A percentile compares a stretch with the other conserved stretches of the same genome.
Evolutionary conservation across 2,113 vertebrate species (phyloP).

Genomic region (Zosterops lateralis): DNA sequence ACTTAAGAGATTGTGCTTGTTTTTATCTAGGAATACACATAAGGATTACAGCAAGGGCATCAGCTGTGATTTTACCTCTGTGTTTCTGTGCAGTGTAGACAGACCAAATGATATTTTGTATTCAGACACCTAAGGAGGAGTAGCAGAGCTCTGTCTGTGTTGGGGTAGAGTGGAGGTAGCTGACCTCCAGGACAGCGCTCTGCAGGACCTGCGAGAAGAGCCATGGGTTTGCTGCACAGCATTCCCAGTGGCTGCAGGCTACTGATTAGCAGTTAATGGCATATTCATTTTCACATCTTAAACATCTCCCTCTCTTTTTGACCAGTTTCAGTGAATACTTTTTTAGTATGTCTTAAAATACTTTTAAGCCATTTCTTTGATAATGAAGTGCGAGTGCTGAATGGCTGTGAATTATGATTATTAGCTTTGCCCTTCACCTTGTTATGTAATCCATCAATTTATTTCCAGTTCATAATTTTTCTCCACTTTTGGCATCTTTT

Average conservation of each 20-base stretch:
- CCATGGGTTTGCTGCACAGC: neutral
- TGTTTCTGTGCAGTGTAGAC: neutral
- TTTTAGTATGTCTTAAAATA: neutral
- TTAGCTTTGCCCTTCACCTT: neutral
- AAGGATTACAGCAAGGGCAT: neutral
- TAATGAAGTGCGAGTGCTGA: neutral
- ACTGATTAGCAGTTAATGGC: neutral
- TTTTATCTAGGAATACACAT: neutral
- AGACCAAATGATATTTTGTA: neutral
- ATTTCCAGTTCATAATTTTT: neutral
- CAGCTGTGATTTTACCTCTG: neutral
- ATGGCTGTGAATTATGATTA: neutral
- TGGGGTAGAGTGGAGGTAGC: neutral
- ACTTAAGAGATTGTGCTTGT: neutral
- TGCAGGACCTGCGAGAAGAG: neutral
- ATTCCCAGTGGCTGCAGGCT: neutral
- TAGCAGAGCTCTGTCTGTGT: neutral
- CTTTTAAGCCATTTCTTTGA: neutral
- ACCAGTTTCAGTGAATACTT: neutral
- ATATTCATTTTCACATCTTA: neutral
- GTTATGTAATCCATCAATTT: neutral
- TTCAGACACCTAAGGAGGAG: neutral
- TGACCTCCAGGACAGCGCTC: fast-evolving
- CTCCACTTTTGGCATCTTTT: neutral
- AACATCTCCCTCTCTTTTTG: neutral